Conservation (phyloP, 2,113 vertebrate species). For the Ranitomeya imitator region DNA sequence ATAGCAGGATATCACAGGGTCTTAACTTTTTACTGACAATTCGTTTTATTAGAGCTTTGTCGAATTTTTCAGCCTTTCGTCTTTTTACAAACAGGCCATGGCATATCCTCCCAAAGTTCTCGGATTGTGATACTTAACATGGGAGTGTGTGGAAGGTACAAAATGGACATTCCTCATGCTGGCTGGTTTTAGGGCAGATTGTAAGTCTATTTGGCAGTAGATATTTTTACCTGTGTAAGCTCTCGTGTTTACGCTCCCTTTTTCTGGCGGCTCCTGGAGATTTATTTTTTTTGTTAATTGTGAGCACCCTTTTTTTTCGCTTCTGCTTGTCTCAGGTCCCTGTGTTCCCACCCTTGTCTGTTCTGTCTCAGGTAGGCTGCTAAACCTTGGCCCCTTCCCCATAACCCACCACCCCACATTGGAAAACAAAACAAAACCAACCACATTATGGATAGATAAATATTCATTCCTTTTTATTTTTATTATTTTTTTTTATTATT, state of each 20-base stretch:
- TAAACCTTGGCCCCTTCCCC: slow-evolving; percentile 72
- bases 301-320: slow-evolving; percentile 70
- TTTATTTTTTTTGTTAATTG: slow-evolving; percentile 43
- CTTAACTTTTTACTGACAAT: slow-evolving; percentile 13
- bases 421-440: slow-evolving; percentile 70
- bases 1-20: slow-evolving; percentile 49
- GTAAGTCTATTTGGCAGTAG: slow-evolving; percentile 52
- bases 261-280: slow-evolving; percentile 43
- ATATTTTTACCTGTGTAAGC: slow-evolving; percentile 51
- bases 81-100: slow-evolving; percentile 18
- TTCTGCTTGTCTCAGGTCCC: slow-evolving; percentile 84
- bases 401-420: slow-evolving; percentile 67
- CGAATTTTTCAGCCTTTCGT: slow-evolving; percentile 14
- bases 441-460: slow-evolving; percentile 58
- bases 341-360: slow-evolving; percentile 80
- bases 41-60: slow-evolving; percentile 35
- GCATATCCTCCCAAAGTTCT: slow-evolving; percentile 16
- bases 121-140: slow-evolving; percentile 37
- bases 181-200: slow-evolving; percentile 47
- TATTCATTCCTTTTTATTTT: slow-evolving; percentile 47
- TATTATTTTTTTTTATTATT: slow-evolving; percentile 19
- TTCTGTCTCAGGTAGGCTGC: slow-evolving; percentile 87
- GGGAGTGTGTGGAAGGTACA: slow-evolving; percentile 46
- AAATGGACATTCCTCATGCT: slow-evolving; percentile 31
- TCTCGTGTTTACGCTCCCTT: slow-evolving; percentile 47